Base-by-base conservation (phyloP, 2,888 invertebrate species). In the Agonopterix subpropinquella region DNA sequence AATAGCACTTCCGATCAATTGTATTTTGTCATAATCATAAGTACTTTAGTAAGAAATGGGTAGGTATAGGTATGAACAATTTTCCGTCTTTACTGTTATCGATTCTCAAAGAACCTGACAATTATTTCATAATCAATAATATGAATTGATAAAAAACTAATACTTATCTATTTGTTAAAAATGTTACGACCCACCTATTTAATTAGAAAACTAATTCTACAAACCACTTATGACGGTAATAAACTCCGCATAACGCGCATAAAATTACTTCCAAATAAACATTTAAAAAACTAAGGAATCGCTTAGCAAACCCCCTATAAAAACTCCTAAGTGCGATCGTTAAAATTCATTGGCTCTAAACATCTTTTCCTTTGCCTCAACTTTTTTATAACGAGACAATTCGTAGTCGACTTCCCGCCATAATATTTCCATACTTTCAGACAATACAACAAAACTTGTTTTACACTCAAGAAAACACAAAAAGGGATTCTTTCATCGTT, bases 361-460 rank as follows among this genome's bases (percentile, higher is more conserved):
- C 72, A 69, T 73, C 63, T 72, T 65, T 75, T 67, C 67, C 70
- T 73, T 70, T 62, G 64, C 67, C 62, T 65, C 58, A 53, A 60
- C 59, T 53, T 69, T 74, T 79, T 73, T 77, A 64, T 74, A 80
- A 77, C 62, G 63, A 83, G 79, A 80, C 80, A 68, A 86, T 86
- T 84, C 78, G 76, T 81, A 85, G 73, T 78, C 85, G 51, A 78
- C 74, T 80, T 82, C 78, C 76, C 71, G 76, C 76, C 71, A 72
- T 82, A 75, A 78, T 80, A 84, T 84, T 84, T 79, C 78, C 83
- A 86, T 83, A 81, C 71, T 73, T 73, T 70, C 61, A 62, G 57
- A 47, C 48, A 56, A 15, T 4, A 13, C 13, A 36, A 11, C 53
- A 49, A 47, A 45, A 11, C 46, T 45, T 18, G 8, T 41, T 44